phyloP scores from a whole-genome alignment of 2,888 invertebrate genomes.

The Lithophane semibrunnea region DNA sequence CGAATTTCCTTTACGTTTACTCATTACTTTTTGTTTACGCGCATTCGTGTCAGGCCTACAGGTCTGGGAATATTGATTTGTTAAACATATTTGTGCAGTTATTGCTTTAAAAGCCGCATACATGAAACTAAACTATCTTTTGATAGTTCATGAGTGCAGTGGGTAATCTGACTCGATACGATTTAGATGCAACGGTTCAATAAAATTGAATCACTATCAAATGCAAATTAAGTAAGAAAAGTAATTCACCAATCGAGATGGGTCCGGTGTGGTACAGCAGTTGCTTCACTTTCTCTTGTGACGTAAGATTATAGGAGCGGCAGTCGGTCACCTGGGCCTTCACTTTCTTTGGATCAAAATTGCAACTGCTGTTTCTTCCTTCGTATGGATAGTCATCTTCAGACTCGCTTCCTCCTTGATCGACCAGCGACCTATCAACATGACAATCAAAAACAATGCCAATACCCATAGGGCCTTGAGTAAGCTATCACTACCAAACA shows the following conservation, averaged over 20 bases:
- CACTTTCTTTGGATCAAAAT: slow-evolving; percentile 31
- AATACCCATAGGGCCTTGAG: too few species aligned
- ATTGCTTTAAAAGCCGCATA: background rate
- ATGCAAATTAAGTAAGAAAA: background rate
- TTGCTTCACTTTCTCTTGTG: slow-evolving; percentile 82
- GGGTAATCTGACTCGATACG: background rate
- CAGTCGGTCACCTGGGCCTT: slow-evolving; percentile 30
- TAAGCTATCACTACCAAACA: too few species aligned
- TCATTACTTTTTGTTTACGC: too few species aligned
- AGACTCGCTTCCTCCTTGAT: slow-evolving; percentile 47
- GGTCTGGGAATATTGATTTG: background rate
- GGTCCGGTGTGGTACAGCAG: slow-evolving; percentile 43
- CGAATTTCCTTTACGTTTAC: background rate
- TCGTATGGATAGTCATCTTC: slow-evolving; percentile 66
- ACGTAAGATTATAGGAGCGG: slow-evolving; percentile 17
- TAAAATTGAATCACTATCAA: background rate
- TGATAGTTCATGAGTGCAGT: background rate
- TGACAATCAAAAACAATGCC: background rate
- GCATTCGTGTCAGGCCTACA: too few species aligned
- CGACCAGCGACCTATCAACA: slow-evolving; percentile 38
- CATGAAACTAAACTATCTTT: background rate
- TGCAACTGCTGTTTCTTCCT: background rate
- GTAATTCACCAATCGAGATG: slow-evolving; percentile 33
- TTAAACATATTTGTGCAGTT: background rate
- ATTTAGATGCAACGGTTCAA: background rate